Percentiles rank a stretch among this genome's conserved stretches.
Evolutionary conservation across 2,888 invertebrate genomes (phyloP).

Genomic region (Diplolepis rosae): DNA sequence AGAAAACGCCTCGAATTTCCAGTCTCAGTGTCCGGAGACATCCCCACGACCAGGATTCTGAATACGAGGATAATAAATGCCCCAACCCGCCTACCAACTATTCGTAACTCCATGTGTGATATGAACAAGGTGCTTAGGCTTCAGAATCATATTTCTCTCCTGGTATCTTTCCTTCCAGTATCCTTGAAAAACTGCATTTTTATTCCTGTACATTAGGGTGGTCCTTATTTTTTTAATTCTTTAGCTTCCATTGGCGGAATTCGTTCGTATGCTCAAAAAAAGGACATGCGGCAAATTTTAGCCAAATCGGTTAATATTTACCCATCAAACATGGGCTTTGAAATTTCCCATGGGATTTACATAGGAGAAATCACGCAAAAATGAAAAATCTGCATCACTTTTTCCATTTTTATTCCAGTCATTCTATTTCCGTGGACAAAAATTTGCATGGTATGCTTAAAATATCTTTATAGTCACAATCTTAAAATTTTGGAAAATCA

Average conservation of each 20-base stretch:
- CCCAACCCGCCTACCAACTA: conserved; percentile 45
- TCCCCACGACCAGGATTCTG: conserved; percentile 33
- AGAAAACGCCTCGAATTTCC: conserved; percentile 61
- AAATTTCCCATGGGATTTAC: too few species aligned
- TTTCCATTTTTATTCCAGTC: too few species aligned
- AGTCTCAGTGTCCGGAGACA: conserved; percentile 44
- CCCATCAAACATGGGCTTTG: too few species aligned
- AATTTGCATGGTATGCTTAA: too few species aligned
- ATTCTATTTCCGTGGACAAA: too few species aligned
- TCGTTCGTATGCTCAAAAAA: too few species aligned
- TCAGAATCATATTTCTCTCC: background rate
- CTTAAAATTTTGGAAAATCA: background rate
- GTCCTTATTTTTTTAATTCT: background rate
- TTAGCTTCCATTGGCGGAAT: too few species aligned
- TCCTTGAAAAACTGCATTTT: background rate
- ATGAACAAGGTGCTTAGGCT: background rate
- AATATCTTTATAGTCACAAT: too few species aligned
- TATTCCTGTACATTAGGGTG: background rate
- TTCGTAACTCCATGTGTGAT: conserved; percentile 15
- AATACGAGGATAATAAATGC: conserved; percentile 49
- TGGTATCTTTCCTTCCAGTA: conserved; percentile 1
- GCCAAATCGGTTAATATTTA: too few species aligned
- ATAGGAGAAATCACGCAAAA: too few species aligned
- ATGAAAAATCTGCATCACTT: too few species aligned
- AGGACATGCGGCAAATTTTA: too few species aligned